These are phyloP conservation scores for Elgonia sp. DNA, from an alignment of 2,888 invertebrate genomes.

Conservation along the genomic window DNA sequence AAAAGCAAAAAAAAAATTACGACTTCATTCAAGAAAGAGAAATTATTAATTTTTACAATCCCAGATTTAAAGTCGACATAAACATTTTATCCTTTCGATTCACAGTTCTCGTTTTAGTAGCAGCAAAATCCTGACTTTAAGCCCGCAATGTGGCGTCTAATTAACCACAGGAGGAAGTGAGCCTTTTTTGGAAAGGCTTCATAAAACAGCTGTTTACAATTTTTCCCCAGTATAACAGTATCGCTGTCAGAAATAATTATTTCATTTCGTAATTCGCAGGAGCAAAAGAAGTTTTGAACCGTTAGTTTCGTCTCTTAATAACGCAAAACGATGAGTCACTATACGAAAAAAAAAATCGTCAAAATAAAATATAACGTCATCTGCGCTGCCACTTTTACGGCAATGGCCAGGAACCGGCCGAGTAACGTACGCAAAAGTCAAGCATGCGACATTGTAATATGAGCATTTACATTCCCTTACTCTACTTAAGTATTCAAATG, in stretches of 20 bases:
- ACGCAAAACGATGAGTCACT: conserved; percentile 55
- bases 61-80: neutral
- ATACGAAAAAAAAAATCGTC: conserved; percentile 37
- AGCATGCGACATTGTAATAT: conserved; percentile 30
- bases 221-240: conserved; percentile 63
- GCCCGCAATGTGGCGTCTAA: conserved; percentile 12
- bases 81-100: neutral
- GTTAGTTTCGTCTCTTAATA: conserved; percentile 57
- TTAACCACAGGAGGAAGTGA: conserved; percentile 52
- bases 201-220: conserved; percentile 64
- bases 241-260: conserved; percentile 71
- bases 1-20: too few species aligned
- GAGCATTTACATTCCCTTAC: conserved; percentile 48
- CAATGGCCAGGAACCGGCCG: conserved; percentile 10
- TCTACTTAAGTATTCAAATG: conserved; percentile 19
- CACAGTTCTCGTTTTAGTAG: neutral
- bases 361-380: conserved; percentile 51
- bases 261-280: conserved; percentile 64
- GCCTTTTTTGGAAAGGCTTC: conserved; percentile 54
- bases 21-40: too few species aligned
- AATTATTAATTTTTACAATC: neutral
- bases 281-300: conserved; percentile 61
- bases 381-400: conserved; percentile 30
- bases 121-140: conserved; percentile 6
- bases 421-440: conserved; percentile 1